Conservation (phyloP, 2,113 vertebrate genomes). For the Lophochroa leadbeateri region DNA sequence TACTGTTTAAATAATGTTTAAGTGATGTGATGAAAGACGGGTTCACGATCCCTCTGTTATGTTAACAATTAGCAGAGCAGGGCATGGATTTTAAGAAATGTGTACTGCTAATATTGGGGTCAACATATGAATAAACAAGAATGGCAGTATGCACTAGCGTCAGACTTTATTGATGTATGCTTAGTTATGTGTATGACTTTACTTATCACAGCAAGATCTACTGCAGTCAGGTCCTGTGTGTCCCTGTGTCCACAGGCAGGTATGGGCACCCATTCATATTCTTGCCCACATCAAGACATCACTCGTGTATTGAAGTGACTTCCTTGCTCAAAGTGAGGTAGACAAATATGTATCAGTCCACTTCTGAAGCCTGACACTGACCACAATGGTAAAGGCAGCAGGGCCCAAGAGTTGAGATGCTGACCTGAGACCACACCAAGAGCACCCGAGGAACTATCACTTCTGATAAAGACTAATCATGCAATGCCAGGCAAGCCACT, state of each 20-base stretch:
- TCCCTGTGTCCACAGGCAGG: background rate
- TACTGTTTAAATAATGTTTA: conserved; percentile 67
- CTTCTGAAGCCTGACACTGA: rapidly evolving
- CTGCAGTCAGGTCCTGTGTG: background rate
- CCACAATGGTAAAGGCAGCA: background rate
- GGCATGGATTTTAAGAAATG: conserved; percentile 61
- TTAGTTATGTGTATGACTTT: background rate
- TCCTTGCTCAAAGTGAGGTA: background rate
- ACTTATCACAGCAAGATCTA: background rate
- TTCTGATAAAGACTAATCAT: background rate
- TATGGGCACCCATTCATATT: background rate
- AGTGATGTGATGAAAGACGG: conserved; percentile 65
- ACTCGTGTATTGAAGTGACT: rapidly evolving
- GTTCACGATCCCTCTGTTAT: conserved; percentile 58
- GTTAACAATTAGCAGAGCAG: conserved; percentile 44
- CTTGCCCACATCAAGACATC: rapidly evolving
- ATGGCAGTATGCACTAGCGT: background rate
- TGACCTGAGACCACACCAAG: background rate
- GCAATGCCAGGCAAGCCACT: background rate
- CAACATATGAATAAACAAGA: conserved; percentile 38
- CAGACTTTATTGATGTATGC: background rate
- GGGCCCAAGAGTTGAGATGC: background rate
- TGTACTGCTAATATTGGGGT: conserved; percentile 36
- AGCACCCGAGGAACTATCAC: background rate
- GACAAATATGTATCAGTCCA: rapidly evolving